Evolutionary conservation across 2,888 invertebrate genomes (phyloP), one percentile per base, ranked within the genome.

Genomic region (Cepaea hortensis): DNA sequence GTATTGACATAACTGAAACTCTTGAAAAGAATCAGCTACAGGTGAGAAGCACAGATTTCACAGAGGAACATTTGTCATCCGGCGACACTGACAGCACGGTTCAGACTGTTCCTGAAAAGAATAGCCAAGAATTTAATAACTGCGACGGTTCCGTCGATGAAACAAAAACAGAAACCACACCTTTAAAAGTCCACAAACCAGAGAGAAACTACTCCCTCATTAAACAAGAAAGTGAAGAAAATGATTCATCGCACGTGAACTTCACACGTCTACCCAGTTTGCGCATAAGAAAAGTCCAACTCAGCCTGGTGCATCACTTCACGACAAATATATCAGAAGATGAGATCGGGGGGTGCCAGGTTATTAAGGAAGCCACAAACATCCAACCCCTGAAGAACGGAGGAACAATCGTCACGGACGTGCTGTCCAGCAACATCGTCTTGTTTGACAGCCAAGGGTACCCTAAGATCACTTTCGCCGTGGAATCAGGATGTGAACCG

Each of bases 331-430:
- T 72, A 15, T 72, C 79, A 48, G 55, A 50, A 46, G 80, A 85
- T 35, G 70, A 55, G 15, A 5, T 15, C 13, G 84, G 83, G 3
- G 76, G 81, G 1, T 5, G 20, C 11, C 88, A 88, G 3, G 84
- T 82, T 4, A 75, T 90, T 13, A 88, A 88, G 35, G 90, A 90
- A 84, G 90, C 89, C 18, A 90, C 89, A 0, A 73, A 87, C 65
- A 87, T 91, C 13, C 85, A 86, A 20, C 89, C 90, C 62, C 70
- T 90, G 23, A 85, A 89, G 61, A 89, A 89, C 35, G 91, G 90
- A 1, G 88, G 89, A 20, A 83, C 90, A 11, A 72, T 92, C 0
- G 89, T 91, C 7, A 92, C 92, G 1, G 92, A 93, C 81, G 89
- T 91, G 86, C 87, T 92, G 35, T 90, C 90, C 55, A 89, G 85